These are phyloP conservation scores for Pocillopora verrucosa DNA, from an alignment of 64 coral and sea anemone genomes.

Conservation along the genomic window DNA sequence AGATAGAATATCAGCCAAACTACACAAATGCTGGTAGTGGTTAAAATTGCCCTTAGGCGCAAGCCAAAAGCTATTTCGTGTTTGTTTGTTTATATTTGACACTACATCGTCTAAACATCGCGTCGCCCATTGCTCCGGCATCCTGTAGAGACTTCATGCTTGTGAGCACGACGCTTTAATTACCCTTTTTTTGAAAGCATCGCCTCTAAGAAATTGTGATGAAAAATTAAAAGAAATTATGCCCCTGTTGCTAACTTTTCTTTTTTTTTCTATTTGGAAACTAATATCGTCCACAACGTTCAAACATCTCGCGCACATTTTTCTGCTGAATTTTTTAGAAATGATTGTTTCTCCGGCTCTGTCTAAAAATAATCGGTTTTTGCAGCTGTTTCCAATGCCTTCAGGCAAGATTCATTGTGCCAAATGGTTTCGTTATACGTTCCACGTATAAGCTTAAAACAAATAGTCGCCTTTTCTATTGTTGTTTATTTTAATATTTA, in stretches of 20 bases:
- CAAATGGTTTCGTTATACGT: neutral
- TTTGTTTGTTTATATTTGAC: neutral
- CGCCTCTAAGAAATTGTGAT: too few relatives aligned
- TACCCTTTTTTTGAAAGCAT: too few relatives aligned
- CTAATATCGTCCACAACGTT: neutral
- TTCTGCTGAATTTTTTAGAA: neutral
- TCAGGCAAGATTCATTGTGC: neutral
- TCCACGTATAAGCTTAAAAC: neutral
- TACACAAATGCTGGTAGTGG: neutral
- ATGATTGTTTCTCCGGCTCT: neutral
- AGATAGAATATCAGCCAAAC: neutral
- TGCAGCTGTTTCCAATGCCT: neutral
- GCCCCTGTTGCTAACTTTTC: too few relatives aligned
- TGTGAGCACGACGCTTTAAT: too few relatives aligned
- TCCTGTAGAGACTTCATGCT: neutral
- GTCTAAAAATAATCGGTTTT: neutral
- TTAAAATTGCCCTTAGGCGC: neutral
- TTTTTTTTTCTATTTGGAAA: too few relatives aligned
- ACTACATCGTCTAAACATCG: neutral
- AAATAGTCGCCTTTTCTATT: too few relatives aligned
- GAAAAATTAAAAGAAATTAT: too few relatives aligned
- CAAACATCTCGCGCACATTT: neutral
- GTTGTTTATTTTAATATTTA: neutral
- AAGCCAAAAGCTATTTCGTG: neutral
- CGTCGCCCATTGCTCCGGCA: neutral